Percentiles rank a stretch among this genome's conserved stretches.
phyloP scores from a whole-genome alignment of 2,888 invertebrate genomes.

The Merodon equestris region DNA sequence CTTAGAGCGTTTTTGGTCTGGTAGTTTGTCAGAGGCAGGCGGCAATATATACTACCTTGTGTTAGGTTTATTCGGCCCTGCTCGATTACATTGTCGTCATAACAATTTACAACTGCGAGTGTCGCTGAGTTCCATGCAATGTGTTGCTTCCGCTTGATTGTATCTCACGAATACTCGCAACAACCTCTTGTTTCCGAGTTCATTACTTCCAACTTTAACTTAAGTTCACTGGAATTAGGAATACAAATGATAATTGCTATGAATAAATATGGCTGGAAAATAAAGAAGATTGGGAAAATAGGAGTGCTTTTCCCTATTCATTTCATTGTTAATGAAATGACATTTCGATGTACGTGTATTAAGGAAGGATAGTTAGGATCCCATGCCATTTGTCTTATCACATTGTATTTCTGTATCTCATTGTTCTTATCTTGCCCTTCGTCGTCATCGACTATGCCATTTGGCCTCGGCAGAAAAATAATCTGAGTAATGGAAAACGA shows the following conservation, averaged over 20 bases:
- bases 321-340: constrained; percentile 52
- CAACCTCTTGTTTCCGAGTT: constrained; percentile 57
- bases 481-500: constrained; percentile 30
- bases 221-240: constrained; percentile 58
- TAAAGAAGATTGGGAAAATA: constrained; percentile 34
- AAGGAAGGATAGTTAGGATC: constrained; percentile 24
- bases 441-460: constrained; percentile 25
- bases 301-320: too few relatives aligned
- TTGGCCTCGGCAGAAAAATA: constrained; percentile 36
- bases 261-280: too few relatives aligned
- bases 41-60: constrained; percentile 49
- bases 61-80: constrained; percentile 51
- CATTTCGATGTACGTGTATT: constrained; percentile 37
- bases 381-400: constrained; percentile 31
- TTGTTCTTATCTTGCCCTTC: background rate
- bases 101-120: constrained; percentile 46
- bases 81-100: constrained; percentile 18
- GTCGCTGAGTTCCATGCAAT: constrained; percentile 50
- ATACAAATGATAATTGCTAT: constrained; percentile 56
- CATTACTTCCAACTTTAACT: constrained; percentile 65
- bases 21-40: constrained; percentile 62
- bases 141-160: constrained; percentile 65
- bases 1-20: constrained; percentile 30
- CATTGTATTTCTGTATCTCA: background rate
- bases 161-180: constrained; percentile 40